These are phyloP conservation scores for Andinoacara biseriatus DNA, from an alignment of 2,113 vertebrate species.

Conservation along the genomic window DNA sequence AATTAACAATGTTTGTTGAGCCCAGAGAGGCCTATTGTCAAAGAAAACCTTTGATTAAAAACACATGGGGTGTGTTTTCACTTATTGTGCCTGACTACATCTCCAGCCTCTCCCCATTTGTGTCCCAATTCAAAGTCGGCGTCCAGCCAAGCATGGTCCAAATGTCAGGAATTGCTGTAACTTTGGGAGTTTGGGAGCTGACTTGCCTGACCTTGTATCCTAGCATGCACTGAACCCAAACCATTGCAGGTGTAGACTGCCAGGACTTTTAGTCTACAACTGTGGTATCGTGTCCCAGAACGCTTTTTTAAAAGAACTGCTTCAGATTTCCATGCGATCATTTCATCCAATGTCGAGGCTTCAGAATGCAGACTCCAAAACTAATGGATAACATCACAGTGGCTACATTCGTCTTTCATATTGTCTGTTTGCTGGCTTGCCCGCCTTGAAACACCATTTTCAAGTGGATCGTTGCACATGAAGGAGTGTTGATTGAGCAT, in stretches of 20 bases:
- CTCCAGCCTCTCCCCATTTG: not conserved
- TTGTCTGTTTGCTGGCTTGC: not conserved
- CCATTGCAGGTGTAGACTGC: not conserved
- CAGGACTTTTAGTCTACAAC: not conserved
- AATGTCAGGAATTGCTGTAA: not conserved
- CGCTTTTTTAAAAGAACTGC: not conserved
- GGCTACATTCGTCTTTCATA: no score
- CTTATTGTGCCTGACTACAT: not conserved
- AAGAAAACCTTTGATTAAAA: not conserved
- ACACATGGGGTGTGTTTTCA: slow-evolving; percentile 18
- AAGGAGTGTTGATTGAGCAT: not conserved
- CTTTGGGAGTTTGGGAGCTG: not conserved
- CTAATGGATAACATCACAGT: no score
- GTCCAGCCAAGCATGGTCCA: not conserved
- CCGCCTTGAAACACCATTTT: no score
- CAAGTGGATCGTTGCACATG: not conserved
- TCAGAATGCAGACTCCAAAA: no score
- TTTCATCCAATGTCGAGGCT: no score
- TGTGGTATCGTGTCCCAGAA: not conserved
- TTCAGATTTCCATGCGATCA: no score
- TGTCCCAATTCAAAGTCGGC: not conserved
- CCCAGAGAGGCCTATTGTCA: not conserved
- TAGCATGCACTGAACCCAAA: not conserved
- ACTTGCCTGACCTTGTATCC: not conserved
- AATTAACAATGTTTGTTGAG: slow-evolving; percentile 21